Evolutionary conservation across 2,888 invertebrate species (phyloP).

Genomic region (Hylaea fasciaria): DNA sequence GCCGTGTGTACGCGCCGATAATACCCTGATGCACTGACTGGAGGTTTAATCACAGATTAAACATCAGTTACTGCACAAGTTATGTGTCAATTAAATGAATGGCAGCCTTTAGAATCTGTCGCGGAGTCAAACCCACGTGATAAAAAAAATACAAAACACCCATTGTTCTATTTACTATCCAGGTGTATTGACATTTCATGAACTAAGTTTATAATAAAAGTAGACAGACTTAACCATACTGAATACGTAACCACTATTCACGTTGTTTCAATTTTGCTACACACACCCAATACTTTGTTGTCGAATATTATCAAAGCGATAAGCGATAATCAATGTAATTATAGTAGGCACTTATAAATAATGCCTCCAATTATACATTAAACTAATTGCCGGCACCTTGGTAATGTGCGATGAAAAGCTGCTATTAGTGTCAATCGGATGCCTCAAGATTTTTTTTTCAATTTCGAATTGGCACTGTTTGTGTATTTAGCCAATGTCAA

Average conservation of each 20-base stretch:
- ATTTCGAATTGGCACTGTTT: too few species aligned
- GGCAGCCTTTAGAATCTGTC: conserved; percentile 1
- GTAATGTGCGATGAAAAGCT: conserved; percentile 14
- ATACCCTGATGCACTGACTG: conserved; percentile 31
- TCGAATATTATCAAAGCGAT: conserved; percentile 1
- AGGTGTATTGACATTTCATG: too few species aligned
- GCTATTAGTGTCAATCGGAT: conserved; percentile 12
- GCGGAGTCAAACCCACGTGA: conserved; percentile 9
- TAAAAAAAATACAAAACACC: not conserved
- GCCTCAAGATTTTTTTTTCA: conserved; percentile 2
- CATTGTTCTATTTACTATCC: too few species aligned
- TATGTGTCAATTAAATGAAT: conserved; percentile 14
- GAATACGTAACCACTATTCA: not conserved
- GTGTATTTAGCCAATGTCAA: too few species aligned
- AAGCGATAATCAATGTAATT: not conserved
- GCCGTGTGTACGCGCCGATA: conserved; percentile 37
- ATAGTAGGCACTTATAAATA: not conserved
- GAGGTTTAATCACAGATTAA: conserved; percentile 15
- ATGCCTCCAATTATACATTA: not conserved
- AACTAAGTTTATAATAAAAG: too few species aligned
- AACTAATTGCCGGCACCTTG: conserved; percentile 4
- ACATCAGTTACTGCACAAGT: too few species aligned
- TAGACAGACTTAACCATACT: too few species aligned
- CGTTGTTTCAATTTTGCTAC: conserved; percentile 7
- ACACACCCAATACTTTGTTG: conserved; percentile 11